Conservation (phyloP, 2,888 invertebrate genomes). For the Melinaea marsaeus region DNA sequence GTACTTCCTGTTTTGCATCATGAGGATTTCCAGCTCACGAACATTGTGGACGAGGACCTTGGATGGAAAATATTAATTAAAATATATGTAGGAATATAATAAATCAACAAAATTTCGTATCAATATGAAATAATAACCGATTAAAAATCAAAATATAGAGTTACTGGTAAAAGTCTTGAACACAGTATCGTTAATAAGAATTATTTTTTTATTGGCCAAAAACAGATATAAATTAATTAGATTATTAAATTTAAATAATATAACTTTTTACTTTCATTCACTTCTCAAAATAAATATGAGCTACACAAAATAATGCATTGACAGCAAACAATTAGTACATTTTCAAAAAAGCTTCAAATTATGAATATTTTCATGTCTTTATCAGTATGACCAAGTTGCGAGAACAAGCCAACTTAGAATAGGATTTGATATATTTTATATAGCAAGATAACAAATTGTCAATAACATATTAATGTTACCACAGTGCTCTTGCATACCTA, state of each 20-base stretch:
- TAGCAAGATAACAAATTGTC: conserved; percentile 76
- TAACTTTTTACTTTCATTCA: neutral
- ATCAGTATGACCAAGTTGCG: conserved; percentile 62
- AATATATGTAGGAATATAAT: too few relatives aligned
- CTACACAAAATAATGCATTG: too few relatives aligned
- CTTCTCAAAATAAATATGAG: conserved; percentile 27
- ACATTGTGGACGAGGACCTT: conserved; percentile 75
- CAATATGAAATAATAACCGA: neutral
- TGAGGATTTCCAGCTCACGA: conserved; percentile 95
- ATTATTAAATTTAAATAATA: too few relatives aligned
- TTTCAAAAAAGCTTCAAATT: too few relatives aligned
- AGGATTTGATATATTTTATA: conserved; percentile 56
- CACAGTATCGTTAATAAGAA: too few relatives aligned
- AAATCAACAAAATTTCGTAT: too few relatives aligned
- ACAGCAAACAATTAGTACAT: too few relatives aligned
- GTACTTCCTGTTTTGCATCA: conserved; percentile 99
- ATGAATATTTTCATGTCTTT: too few relatives aligned
- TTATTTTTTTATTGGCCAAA: too few relatives aligned
- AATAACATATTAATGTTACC: conserved; percentile 62
- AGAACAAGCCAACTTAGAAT: conserved; percentile 52
- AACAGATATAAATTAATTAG: too few relatives aligned
- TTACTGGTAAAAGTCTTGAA: too few relatives aligned
- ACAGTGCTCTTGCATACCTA: conserved; percentile 69
- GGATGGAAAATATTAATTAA: neutral
- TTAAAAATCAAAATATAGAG: too few relatives aligned